Evolutionary conservation across 2,888 invertebrate genomes (phyloP), one percentile per base, ranked within the genome.

Genomic region (Doris montereyensis): DNA sequence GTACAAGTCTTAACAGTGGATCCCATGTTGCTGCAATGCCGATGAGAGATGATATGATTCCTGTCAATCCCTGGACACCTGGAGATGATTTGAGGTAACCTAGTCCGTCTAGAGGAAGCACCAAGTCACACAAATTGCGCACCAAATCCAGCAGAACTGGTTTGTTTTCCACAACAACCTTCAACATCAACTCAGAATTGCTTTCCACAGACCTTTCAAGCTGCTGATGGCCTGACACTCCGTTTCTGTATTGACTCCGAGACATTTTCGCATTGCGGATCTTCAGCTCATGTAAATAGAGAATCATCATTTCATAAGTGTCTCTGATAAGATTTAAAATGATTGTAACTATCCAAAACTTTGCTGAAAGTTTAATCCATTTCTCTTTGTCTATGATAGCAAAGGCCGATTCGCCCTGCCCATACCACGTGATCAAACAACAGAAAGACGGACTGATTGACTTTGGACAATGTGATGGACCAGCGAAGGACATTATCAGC

Each of bases 351-450:
- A 97, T 91, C 97, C 97, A 97, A 89, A 96, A 97, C 75, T 87
- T 95, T 87, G 92, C 91, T 1, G 92, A 90, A 4, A 90, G 81
- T 68, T 92, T 93, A 76, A 94, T 94, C 96, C 96, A 97, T 88
- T 94, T 95, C 68, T 95, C 94, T 0, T 95, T 93, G 88, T 97
- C 94, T 0, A 95, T 93, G 84, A 90, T 86, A 17, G 91, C 85
- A 26, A 91, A 86, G n/a, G 24, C 92, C 90, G 32, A 89, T 84
- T 78, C 89, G 85, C 2, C 95, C 95, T 1, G 97, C 92, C 96
- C 97, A 97, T 41, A 97, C 93, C 41, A 97, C 93, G 88, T 97
- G 97, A 90, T 97, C 97, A 17, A 96, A 94, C 70, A 97, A 92
- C 1, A 97, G 93, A 88, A 94, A 97, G 32, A 96, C 89, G 0